Evolutionary conservation across 1,140 invertebrate genomes (phyloP).

Genomic region (Tribolium madens): DNA sequence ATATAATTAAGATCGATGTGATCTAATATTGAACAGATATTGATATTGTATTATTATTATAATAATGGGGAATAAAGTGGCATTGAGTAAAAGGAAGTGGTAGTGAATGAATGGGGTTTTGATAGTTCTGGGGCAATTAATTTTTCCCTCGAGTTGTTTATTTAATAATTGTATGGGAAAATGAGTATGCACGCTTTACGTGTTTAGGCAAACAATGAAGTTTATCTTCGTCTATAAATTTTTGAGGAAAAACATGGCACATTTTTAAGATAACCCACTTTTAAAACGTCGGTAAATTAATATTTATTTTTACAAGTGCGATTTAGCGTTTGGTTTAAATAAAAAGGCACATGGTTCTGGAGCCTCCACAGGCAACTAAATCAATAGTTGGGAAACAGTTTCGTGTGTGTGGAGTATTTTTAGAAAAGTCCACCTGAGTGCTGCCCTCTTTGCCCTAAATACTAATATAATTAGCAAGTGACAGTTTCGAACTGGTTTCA

Average conservation of each 20-base stretch:
- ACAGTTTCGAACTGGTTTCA: constrained; percentile 21
- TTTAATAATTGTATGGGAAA: constrained; percentile 13
- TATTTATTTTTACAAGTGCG: constrained; percentile 1
- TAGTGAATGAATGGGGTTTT: constrained; percentile 9
- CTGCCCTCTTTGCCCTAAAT: constrained; percentile 20
- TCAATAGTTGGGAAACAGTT: constrained; percentile 39
- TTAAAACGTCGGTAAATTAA: constrained; percentile 8
- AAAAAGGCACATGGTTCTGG: constrained; percentile 14
- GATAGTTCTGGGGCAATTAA: constrained; percentile 27
- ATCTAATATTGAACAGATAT: constrained; percentile 14
- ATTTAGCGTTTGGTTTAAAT: constrained; percentile 1
- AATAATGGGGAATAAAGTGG: neutral
- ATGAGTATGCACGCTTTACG: constrained; percentile 22
- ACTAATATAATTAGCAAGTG: constrained; percentile 27
- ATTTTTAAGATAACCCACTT: constrained; percentile 36
- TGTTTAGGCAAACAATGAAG: constrained; percentile 4
- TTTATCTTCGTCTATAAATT: constrained; percentile 38
- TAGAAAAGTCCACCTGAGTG: constrained; percentile 25
- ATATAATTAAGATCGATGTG: constrained; percentile 4
- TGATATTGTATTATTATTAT: constrained; percentile 1
- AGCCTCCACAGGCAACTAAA: neutral
- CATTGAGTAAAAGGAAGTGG: neutral
- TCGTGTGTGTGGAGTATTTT: constrained; percentile 22
- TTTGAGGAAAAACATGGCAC: constrained; percentile 13
- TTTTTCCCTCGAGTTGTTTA: constrained; percentile 27